phyloP scores from a whole-genome alignment of 2,113 vertebrate genomes.

The Protomyctophum bolini region DNA sequence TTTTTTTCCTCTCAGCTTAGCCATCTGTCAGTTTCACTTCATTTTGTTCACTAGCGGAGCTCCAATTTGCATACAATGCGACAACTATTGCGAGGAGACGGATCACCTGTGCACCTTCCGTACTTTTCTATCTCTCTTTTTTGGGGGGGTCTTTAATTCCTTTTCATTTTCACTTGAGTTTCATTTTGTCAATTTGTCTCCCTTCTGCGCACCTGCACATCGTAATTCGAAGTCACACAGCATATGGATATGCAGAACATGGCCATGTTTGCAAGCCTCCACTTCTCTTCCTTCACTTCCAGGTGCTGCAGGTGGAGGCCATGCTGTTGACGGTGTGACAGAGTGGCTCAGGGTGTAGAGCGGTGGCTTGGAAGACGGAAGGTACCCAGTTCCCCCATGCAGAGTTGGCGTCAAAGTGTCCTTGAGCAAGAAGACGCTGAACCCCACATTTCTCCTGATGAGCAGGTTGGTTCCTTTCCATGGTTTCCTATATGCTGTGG shows the following conservation, averaged over 20 bases:
- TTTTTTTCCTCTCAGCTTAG: neutral
- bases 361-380: no score
- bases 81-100: neutral
- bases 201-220: neutral
- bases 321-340: no score
- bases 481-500: neutral
- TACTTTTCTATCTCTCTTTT: neutral
- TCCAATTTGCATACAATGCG: neutral
- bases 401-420: no score
- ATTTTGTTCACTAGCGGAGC: neutral
- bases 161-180: neutral
- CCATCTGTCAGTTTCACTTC: neutral
- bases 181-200: neutral
- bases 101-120: neutral
- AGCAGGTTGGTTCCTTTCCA: no score
- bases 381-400: no score
- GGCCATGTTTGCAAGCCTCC: neutral
- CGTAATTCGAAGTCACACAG: neutral
- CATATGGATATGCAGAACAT: neutral
- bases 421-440: no score
- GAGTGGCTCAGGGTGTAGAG: no score
- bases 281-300: neutral
- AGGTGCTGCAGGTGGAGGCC: neutral
- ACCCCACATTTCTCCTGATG: no score
- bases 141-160: no score